Conservation (phyloP, 2,113 vertebrate genomes). For the Pristiophorus japonicus region DNA sequence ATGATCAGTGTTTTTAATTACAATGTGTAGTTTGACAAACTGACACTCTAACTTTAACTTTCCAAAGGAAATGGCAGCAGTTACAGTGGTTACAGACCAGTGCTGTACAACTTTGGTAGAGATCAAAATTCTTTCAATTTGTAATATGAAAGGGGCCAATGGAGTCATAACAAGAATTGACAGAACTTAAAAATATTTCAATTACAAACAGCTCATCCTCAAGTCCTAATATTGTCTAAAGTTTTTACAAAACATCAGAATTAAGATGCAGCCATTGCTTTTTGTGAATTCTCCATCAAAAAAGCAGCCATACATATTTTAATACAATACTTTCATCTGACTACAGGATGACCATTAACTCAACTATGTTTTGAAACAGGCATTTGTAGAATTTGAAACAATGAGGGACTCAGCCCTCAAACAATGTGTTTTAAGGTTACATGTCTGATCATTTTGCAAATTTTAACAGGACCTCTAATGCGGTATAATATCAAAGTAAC, state of each 20-base stretch:
- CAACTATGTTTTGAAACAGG: neutral
- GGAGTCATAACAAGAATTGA: neutral
- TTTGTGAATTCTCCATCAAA: conserved; percentile 12
- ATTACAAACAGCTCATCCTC: conserved; percentile 10
- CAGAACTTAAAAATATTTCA: neutral
- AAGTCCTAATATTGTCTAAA: conserved; percentile 6
- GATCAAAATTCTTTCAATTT: conserved; percentile 32
- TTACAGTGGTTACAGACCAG: conserved; percentile 34
- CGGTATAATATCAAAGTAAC: neutral
- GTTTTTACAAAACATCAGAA: conserved; percentile 17
- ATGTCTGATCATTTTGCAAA: neutral
- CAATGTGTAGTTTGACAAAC: conserved; percentile 15
- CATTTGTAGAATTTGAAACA: conserved; percentile 28
- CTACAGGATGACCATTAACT: conserved; percentile 19
- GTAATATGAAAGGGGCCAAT: conserved; percentile 27
- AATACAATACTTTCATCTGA: conserved; percentile 21
- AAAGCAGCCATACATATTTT: conserved; percentile 35
- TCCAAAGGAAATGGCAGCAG: neutral
- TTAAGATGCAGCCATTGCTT: conserved; percentile 19
- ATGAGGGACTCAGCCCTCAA: neutral
- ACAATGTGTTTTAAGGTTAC: neutral
- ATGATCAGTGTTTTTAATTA: conserved; percentile 36
- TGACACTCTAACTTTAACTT: conserved; percentile 9
- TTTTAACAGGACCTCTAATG: conserved; percentile 3
- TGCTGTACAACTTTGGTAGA: conserved; percentile 35